Conservation (phyloP, 2,888 invertebrate genomes). For the Ephialtes manifestator region DNA sequence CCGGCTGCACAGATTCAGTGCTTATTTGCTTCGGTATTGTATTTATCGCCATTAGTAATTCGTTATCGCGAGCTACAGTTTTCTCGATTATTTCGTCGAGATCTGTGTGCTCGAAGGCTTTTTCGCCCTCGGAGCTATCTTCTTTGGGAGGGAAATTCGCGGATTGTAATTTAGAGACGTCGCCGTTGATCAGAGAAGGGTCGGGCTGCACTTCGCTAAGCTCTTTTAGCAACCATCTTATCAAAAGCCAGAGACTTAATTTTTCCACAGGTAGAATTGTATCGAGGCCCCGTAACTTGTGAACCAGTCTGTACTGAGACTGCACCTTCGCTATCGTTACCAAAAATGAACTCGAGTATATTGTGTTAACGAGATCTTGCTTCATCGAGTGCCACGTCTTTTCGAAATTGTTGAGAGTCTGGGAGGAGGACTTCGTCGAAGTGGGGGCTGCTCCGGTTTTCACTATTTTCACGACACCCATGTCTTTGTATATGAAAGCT, state of each 20-base stretch:
- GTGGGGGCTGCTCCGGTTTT: constrained; percentile 49
- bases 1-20: neutral
- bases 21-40: neutral
- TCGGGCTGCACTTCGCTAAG: constrained; percentile 56
- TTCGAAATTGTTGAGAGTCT: constrained; percentile 70
- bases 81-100: constrained; percentile 23
- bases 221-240: constrained; percentile 81
- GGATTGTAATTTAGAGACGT: neutral
- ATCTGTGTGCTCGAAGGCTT: neutral
- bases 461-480: constrained; percentile 58
- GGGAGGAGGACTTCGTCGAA: constrained; percentile 10
- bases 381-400: constrained; percentile 79
- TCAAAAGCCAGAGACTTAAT: constrained; percentile 69
- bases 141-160: neutral
- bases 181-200: constrained; percentile 1
- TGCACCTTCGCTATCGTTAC: constrained; percentile 72
- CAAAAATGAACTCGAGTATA: constrained; percentile 74
- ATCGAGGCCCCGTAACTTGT: constrained; percentile 71
- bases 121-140: neutral
- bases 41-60: neutral
- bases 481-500: constrained; percentile 59
- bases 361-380: constrained; percentile 78
- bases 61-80: neutral
- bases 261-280: constrained; percentile 57
- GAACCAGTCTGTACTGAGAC: constrained; percentile 75